These are phyloP conservation scores for Meiosimyza platycephala DNA, from an alignment of 2,888 invertebrate genomes.

Conservation along the genomic window DNA sequence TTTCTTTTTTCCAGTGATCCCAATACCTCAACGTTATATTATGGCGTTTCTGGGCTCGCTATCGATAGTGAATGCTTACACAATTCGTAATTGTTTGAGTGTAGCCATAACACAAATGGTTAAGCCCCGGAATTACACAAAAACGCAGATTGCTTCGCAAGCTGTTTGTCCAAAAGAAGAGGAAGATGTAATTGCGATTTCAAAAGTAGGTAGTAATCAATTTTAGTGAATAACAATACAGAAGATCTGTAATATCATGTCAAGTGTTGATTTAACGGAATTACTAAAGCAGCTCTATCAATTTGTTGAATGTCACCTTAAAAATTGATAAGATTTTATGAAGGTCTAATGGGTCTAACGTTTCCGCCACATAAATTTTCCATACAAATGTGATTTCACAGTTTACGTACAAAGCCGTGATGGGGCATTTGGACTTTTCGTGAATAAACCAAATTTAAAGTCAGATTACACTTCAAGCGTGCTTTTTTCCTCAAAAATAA, in stretches of 20 bases:
- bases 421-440: no score
- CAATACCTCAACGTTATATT: conserved; percentile 75
- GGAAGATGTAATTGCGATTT: no score
- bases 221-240: not conserved
- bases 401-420: no score
- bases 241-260: not conserved
- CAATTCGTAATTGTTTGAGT: conserved; percentile 76
- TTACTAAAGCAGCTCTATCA: no score
- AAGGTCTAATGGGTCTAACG: no score
- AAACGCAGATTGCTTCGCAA: not conserved
- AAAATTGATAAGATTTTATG: no score
- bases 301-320: no score
- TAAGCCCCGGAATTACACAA: conserved; percentile 35
- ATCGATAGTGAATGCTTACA: conserved; percentile 75
- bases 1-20: conserved; percentile 68
- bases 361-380: no score
- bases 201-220: not conserved
- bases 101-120: conserved; percentile 77
- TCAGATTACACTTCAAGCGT: no score
- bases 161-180: not conserved
- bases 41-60: conserved; percentile 75
- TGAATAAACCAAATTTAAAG: no score
- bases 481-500: no score
- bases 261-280: not conserved
- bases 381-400: no score